A percentile compares a stretch with the other conserved stretches of the same genome.
phyloP scores from a whole-genome alignment of 2,113 vertebrate genomes.

The Ptychochromis oligacanthus region DNA sequence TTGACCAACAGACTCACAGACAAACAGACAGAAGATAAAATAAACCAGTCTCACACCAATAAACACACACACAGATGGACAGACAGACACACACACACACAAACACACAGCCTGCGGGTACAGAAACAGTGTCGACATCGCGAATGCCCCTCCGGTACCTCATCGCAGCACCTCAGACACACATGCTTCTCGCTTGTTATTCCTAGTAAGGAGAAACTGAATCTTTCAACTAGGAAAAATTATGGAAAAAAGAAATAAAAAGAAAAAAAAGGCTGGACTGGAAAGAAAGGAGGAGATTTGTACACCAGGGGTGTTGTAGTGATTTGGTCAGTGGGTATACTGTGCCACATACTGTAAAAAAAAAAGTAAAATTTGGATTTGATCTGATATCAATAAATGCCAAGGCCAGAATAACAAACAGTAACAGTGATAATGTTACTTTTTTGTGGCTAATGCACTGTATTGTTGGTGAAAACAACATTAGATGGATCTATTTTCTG shows the following conservation, averaged over 20 bases:
- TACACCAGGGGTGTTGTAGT: not conserved
- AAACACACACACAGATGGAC: not conserved
- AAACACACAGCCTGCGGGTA: slow-evolving; percentile 31
- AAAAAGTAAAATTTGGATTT: not conserved
- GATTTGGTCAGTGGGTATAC: not conserved
- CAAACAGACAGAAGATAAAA: slow-evolving; percentile 13
- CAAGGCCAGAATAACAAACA: not conserved
- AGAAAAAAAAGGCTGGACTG: no score
- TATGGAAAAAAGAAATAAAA: not conserved
- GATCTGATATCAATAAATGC: not conserved
- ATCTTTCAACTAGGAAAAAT: slow-evolving; percentile 18
- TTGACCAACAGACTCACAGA: not conserved
- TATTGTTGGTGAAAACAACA: not conserved
- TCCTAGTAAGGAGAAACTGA: slow-evolving; percentile 33
- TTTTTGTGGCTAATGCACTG: not conserved
- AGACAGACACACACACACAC: not conserved
- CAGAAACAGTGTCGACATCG: slow-evolving; percentile 55
- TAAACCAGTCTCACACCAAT: slow-evolving; percentile 19
- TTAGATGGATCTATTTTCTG: not conserved
- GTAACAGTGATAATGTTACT: not conserved
- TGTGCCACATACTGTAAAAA: no score
- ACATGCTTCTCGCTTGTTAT: slow-evolving; percentile 33
- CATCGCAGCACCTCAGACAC: slow-evolving; percentile 23
- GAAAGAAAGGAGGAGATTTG: not conserved
- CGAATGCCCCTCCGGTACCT: slow-evolving; percentile 41